Base-by-base conservation (phyloP, 37 sponge, comb jelly and placozoan genomes). In the Agelas oroides region DNA sequence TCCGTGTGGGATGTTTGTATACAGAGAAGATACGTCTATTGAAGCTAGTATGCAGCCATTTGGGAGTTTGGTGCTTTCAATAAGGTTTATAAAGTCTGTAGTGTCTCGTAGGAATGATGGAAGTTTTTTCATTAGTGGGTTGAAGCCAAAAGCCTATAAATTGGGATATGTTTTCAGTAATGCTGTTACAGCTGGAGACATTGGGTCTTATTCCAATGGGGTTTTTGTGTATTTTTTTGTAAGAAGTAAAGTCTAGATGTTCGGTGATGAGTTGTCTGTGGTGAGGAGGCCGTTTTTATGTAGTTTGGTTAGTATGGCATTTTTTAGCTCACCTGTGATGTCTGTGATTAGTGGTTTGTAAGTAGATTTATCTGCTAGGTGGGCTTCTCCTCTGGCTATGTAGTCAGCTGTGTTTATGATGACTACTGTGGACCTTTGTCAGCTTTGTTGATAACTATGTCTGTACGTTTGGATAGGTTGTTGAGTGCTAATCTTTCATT, bases 391-490 rank as follows among this genome's bases (percentile, higher is more conserved):
- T 80, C 0, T 25, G 16, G 13, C 6, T 5, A 2, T 12, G 67
- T 76, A 76, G 6, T 38, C 35, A 24, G 3, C 34, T 77, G 28
- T 57, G 34, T 57, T 31, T 19, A 59, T 25, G 78, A 77, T 33
- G 18, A 82, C 72, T 25, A 75, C 73, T 13, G 61, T 28, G 58
- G 83, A 69, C 83, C 83, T 40, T 82, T 82, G 72, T 82, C 83
- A 30, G 72, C 83, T 27, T 75, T 75, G 27, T 82, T 82, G 16
- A 82, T 82, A 33, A 70, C 55, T 24, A 82, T 82, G 27, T 78
- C 73, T 33, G 30, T 13, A 17, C 73, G 16, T 19, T 36, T 72
- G 0, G 27, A 21, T 21, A 73, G 81, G 24, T 33, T 52, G 20
- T 2, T 38, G 16, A 80, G 69, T 35, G 69, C 81, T 52, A n/a